Base-by-base conservation (phyloP, 2,797 vertebrate genomes). In the Enteromius mattozi region DNA sequence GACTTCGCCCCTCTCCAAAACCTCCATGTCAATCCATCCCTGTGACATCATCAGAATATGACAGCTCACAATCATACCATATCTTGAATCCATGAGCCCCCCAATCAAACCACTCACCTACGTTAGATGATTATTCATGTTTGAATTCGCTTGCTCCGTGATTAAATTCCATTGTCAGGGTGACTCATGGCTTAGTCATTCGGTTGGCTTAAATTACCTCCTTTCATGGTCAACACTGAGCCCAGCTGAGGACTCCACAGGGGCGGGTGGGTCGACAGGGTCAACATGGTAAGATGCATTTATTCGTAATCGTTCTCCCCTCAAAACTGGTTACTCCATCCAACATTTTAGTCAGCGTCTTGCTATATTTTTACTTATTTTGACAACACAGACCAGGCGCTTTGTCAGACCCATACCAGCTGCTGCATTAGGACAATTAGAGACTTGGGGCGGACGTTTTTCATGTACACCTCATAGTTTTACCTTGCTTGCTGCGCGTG, bases 161-260 rank as follows among this genome's bases (percentile, higher is more conserved):
- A 74, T 79, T 71, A 47, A 77, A 92, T 91, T 88, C 92, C 92
- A 91, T 91, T 92, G 93, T 89, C 86, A 88, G 88, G 54, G 88
- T 95, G 93, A 95, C 90, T 95, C 93, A 94, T 87, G 93, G 89
- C 92, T 87, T 89, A 94, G 92, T 93, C 90, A 94, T 94, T 93
- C 90, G 89, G 86, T 94, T 93, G 92, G 90, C 91, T 95, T 93
- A 93, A 94, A 93, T 93, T 91, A 93, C 92, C 93, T 95, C 94
- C 93, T 95, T 95, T 95, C 94, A 94, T 95, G 94, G 93, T 95
- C 92, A 95, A 94, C 93, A 94, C 92, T 93, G 93, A 94, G 93
- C 91, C 94, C 91, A 93, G 92, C 91, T 91, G 92, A 93, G 88
- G 90, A 94, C 91, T 89, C 87, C 88, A 86, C 91, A 92, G 91